Percentiles rank a stretch among this genome's conserved stretches.
phyloP scores from a whole-genome alignment of 2,113 vertebrate genomes.

The Istiophorus platypterus region DNA sequence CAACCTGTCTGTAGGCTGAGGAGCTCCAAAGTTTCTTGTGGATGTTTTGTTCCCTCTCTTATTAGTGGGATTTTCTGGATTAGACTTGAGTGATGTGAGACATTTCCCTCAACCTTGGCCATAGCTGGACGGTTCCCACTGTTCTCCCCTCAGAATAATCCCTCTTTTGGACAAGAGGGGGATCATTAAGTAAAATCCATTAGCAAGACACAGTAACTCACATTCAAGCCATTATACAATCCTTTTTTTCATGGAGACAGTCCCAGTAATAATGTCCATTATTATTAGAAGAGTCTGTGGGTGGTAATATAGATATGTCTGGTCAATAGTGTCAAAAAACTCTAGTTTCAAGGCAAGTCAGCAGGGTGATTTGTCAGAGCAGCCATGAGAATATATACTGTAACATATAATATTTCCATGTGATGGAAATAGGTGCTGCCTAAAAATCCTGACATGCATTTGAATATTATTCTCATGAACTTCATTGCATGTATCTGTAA shows the following conservation, averaged over 20 bases:
- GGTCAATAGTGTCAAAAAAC: conserved; percentile 25
- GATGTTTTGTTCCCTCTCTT: conserved; percentile 6
- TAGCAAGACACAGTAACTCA: conserved; percentile 62
- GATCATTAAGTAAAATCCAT: conserved; percentile 78
- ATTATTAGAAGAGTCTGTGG: background rate
- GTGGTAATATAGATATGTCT: conserved; percentile 21
- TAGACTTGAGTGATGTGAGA: conserved; percentile 44
- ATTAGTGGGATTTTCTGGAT: conserved; percentile 39
- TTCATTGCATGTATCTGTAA: background rate
- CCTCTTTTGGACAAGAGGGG: conserved; percentile 65
- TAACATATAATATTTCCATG: background rate
- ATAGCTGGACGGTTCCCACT: conserved; percentile 11
- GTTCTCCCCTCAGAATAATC: conserved; percentile 69
- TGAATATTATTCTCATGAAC: background rate
- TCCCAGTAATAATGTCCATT: conserved; percentile 38
- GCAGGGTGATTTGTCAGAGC: conserved; percentile 1
- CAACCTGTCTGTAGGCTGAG: background rate
- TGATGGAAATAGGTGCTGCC: background rate
- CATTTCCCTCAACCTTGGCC: conserved; percentile 35
- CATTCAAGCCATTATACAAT: conserved; percentile 57
- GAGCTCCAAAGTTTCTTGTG: conserved; percentile 10
- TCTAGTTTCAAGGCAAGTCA: conserved; percentile 7
- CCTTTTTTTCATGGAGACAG: conserved; percentile 47
- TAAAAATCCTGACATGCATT: background rate
- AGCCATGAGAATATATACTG: background rate